Conservation (phyloP, 2,888 invertebrate species). For the Apocheima hispidaria region DNA sequence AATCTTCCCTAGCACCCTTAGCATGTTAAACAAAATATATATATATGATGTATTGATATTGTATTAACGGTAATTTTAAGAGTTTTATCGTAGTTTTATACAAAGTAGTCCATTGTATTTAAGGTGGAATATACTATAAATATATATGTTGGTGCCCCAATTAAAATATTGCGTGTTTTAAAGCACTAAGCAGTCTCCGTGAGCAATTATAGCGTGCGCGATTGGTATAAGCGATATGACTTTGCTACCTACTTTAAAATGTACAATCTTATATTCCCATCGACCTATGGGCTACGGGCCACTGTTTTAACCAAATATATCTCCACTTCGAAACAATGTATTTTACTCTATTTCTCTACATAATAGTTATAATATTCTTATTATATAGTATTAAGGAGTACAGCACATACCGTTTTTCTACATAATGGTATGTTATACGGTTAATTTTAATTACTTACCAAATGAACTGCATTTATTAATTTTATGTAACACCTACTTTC, state of each 20-base stretch:
- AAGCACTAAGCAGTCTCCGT: constrained; percentile 40
- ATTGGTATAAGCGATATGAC: constrained; percentile 42
- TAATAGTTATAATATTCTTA: constrained; percentile 30
- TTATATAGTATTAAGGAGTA: constrained; percentile 45
- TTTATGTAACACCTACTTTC: constrained; percentile 53
- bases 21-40: constrained; percentile 55
- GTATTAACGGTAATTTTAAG: constrained; percentile 34
- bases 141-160: constrained; percentile 34
- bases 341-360: constrained; percentile 47
- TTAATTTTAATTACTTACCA: constrained; percentile 27
- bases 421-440: constrained; percentile 13
- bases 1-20: constrained; percentile 85
- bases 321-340: constrained; percentile 47
- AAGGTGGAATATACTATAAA: constrained; percentile 21
- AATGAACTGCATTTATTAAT: constrained; percentile 46
- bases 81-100: constrained; percentile 44
- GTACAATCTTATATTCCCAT: constrained; percentile 43
- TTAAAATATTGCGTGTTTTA: constrained; percentile 45
- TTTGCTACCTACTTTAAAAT: constrained; percentile 40
- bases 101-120: constrained; percentile 37
- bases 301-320: constrained; percentile 49
- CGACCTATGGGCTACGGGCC: constrained; percentile 46
- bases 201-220: constrained; percentile 44
- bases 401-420: constrained; percentile 38
- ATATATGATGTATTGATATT: constrained; percentile 35